Evolutionary conservation across 2,888 invertebrate genomes (phyloP), one percentile per base, ranked within the genome.

Genomic region (Spodoptera littoralis): DNA sequence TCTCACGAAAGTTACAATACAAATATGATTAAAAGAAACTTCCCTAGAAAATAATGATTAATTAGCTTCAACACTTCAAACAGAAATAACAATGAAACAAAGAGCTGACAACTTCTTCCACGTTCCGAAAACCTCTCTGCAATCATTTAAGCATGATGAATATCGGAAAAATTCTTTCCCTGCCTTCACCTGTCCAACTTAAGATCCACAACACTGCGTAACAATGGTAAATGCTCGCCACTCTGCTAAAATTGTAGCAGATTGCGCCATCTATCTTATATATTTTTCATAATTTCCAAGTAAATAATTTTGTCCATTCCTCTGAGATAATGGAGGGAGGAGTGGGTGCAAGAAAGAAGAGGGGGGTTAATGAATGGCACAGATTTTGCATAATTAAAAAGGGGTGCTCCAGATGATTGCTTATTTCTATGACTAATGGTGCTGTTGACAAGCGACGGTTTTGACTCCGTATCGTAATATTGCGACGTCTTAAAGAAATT

Each of bases 371-470:
- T 89, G 86, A 90, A 91, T 90, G 89, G 86, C 86, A 88, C 89
- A 90, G 90, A 93, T 93, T 93, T 92, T 90, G 88, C 90, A 92
- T 92, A 93, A 93, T 93, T 93, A 93, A 92, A 93, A 92, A 90
- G 90, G 91, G 90, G 88, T 88, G 86, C 83, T 84, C 77, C 81
- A 87, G 86, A 89, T 88, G 90, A 92, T 92, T 92, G 89, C 91
- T 88, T 90, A 89, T 91, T 92, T 88, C 87, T 86, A 90, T 91
- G 90, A 93, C 85, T 90, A 90, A 93, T 92, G 87, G 84, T 76
- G 53, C 71, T 66, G 85, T 80, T 84, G 82, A 82, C 82, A 79
- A 77, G 70, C 67, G 73, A 74, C 75, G 70, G 66, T 79, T 80
- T 75, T 60, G 80, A 70, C 71, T 72, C 59, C 54, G 78, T 70